phyloP scores from a whole-genome alignment of 2,797 vertebrate genomes.

The Acanthopagrus latus region DNA sequence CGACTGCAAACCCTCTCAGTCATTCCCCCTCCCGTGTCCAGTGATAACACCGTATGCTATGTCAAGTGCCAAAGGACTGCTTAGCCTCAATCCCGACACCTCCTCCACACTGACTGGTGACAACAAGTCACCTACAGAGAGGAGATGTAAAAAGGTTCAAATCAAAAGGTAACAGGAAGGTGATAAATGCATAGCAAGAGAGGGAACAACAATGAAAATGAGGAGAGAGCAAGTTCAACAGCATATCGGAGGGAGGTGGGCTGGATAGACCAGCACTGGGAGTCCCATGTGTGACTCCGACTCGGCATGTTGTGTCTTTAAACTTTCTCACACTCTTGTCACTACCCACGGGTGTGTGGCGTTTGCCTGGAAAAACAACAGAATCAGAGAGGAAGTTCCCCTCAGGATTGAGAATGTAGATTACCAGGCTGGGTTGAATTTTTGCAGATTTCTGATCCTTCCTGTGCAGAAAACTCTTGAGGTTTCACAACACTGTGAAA shows the following conservation, averaged over 20 bases:
- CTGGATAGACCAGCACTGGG: constrained; percentile 39
- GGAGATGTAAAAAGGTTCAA: background rate
- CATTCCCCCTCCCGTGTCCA: constrained; percentile 45
- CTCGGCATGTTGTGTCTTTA: constrained; percentile 37
- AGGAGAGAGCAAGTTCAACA: constrained; percentile 54
- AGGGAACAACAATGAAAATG: constrained; percentile 62
- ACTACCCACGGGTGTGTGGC: constrained; percentile 25
- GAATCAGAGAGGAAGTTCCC: constrained; percentile 34
- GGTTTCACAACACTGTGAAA: constrained; percentile 48
- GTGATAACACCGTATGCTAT: constrained; percentile 53
- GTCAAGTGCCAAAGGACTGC: constrained; percentile 65
- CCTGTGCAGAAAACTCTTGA: constrained; percentile 19
- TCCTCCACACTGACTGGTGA: constrained; percentile 42
- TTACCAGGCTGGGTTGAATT: constrained; percentile 2
- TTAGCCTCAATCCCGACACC: constrained; percentile 62
- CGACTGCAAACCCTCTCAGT: constrained; percentile 29
- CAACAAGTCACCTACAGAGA: constrained; percentile 41
- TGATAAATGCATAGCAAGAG: background rate
- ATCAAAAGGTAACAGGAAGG: constrained; percentile 17
- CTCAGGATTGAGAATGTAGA: constrained; percentile 1
- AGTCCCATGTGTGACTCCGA: constrained; percentile 48
- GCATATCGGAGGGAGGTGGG: constrained; percentile 49
- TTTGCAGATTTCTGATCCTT: constrained; percentile 18
- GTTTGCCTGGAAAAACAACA: constrained; percentile 49
- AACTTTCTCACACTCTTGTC: constrained; percentile 53